These are phyloP conservation scores for Aphaenogaster ashmeadi DNA, from an alignment of 1,140 invertebrate species.

Conservation along the genomic window DNA sequence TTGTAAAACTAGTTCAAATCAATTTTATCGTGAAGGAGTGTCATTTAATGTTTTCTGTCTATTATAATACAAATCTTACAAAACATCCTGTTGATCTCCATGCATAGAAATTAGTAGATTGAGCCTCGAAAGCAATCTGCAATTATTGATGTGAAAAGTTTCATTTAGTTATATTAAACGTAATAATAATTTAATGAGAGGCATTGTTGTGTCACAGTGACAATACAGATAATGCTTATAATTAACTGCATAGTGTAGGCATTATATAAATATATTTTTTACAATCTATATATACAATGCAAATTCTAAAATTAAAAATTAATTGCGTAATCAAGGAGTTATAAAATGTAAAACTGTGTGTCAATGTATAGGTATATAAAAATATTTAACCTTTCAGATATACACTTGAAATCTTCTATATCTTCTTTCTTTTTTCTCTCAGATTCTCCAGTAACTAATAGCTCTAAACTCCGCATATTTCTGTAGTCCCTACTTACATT, in stretches of 20 bases:
- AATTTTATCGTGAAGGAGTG: neutral
- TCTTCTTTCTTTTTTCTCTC: neutral
- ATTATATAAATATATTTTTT: neutral
- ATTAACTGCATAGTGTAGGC: neutral
- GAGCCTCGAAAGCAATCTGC: neutral
- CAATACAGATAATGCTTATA: neutral
- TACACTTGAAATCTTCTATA: neutral
- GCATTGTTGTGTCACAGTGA: neutral
- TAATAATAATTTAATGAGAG: conserved; percentile 15
- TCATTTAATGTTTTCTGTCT: neutral
- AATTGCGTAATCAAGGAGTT: neutral
- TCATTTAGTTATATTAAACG: neutral
- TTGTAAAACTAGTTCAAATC: neutral
- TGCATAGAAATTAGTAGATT: neutral
- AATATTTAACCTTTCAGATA: neutral
- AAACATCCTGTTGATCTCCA: neutral
- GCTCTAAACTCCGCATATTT: neutral
- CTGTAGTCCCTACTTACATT: neutral
- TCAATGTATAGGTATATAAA: neutral
- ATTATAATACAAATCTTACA: neutral
- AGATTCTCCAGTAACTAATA: neutral
- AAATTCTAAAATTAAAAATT: conserved; percentile 10
- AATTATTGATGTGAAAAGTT: conserved; percentile 18
- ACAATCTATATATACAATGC: neutral
- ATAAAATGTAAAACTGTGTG: neutral